Evolutionary conservation across 1,140 invertebrate genomes (phyloP).

Genomic region (Nomia melanderi): DNA sequence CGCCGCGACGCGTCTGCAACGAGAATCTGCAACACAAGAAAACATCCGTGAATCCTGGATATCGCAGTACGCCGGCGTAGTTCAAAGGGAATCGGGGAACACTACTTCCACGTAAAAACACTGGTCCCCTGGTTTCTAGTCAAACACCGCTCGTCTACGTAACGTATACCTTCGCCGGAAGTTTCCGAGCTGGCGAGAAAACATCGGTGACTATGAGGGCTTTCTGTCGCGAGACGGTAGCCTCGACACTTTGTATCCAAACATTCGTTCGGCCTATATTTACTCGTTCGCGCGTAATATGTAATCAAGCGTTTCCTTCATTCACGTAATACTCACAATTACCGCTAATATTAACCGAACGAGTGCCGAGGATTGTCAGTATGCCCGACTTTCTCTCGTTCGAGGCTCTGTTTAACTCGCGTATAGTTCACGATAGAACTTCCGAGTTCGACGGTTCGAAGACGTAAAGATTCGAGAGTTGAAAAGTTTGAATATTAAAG

Average conservation of each 20-base stretch:
- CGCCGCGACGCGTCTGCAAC: slow-evolving; percentile 91
- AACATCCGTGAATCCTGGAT: slow-evolving; percentile 43
- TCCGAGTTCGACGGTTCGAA: no score
- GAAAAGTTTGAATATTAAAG: no score
- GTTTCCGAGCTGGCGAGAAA: slow-evolving; percentile 58
- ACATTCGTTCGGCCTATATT: not conserved
- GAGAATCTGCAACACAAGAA: slow-evolving; percentile 87
- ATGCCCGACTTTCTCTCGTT: no score
- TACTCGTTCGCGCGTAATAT: not conserved
- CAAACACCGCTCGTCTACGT: slow-evolving; percentile 43
- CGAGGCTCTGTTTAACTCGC: no score
- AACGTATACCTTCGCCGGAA: slow-evolving; percentile 57
- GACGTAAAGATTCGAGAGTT: no score
- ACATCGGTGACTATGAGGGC: slow-evolving; percentile 28
- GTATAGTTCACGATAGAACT: no score
- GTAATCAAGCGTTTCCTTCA: not conserved
- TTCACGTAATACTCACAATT: no score
- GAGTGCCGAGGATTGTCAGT: no score
- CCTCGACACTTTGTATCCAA: not conserved
- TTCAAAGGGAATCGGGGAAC: slow-evolving; percentile 51
- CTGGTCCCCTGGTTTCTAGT: slow-evolving; percentile 9
- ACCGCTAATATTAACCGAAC: no score
- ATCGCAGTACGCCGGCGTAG: slow-evolving; percentile 30
- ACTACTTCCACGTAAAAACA: slow-evolving; percentile 56
- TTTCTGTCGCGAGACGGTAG: not conserved